Conservation (phyloP, 2,113 vertebrate species). For the Benitochromis conjunctus region DNA sequence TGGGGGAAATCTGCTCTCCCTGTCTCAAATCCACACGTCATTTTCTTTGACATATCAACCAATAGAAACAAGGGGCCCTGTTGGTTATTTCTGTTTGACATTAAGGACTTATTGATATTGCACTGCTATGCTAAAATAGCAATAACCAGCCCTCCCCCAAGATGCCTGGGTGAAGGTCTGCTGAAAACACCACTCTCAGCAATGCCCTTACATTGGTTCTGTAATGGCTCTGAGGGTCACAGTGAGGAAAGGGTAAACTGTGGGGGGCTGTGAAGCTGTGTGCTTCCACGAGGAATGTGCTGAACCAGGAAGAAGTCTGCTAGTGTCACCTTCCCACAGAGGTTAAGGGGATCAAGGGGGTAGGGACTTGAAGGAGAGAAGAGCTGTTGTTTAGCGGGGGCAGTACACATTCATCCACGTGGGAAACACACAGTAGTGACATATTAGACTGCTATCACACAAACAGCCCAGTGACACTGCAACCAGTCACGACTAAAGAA, state of each 20-base stretch:
- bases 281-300: slow-evolving; percentile 51
- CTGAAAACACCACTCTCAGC: not conserved
- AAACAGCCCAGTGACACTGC: slow-evolving; percentile 39
- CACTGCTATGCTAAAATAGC: not conserved
- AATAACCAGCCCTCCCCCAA: not conserved
- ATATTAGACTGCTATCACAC: slow-evolving; percentile 50
- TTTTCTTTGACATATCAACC: not conserved
- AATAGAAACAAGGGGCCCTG: not conserved
- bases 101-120: not conserved
- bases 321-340: slow-evolving; percentile 51
- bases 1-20: not conserved
- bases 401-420: slow-evolving; percentile 54
- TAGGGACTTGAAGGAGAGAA: not conserved
- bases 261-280: not conserved
- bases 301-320: slow-evolving; percentile 49
- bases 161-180: not conserved
- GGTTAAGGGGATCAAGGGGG: not conserved
- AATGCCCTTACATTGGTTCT: not conserved
- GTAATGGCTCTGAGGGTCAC: not conserved
- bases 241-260: not conserved
- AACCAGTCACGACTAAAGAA: slow-evolving; percentile 35
- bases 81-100: not conserved
- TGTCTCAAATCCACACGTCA: not conserved
- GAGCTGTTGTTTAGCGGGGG: slow-evolving; percentile 15
- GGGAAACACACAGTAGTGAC: slow-evolving; percentile 57